These are phyloP conservation scores for Cyprinodon brontotheroides DNA, from an alignment of 2,113 vertebrate genomes.

Conservation along the genomic window DNA sequence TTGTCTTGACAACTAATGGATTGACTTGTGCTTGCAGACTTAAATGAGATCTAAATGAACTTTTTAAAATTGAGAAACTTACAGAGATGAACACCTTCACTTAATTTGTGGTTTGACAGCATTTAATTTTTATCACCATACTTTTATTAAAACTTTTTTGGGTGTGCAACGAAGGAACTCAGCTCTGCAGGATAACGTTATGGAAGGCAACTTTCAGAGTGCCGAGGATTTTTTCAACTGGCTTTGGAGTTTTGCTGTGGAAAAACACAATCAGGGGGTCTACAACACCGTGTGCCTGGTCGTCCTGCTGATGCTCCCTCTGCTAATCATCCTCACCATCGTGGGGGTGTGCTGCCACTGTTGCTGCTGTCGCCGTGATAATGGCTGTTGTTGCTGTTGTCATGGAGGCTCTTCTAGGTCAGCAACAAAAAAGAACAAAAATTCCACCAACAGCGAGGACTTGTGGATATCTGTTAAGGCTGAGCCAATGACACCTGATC, in stretches of 20 bases:
- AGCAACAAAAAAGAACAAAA: conserved; percentile 82
- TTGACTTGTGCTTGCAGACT: background rate
- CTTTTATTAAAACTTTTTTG: conserved; percentile 42
- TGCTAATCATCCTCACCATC: conserved; percentile 79
- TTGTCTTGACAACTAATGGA: conserved; percentile 5
- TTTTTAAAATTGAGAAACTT: conserved; percentile 8
- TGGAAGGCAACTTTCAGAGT: conserved; percentile 78
- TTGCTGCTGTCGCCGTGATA: conserved; percentile 82
- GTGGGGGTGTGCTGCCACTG: conserved; percentile 91
- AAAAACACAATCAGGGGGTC: conserved; percentile 87
- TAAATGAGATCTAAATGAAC: conserved; percentile 1
- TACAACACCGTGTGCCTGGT: conserved; percentile 91
- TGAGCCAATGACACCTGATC: conserved; percentile 85
- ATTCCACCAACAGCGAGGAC: conserved; percentile 81
- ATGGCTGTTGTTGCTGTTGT: conserved; percentile 59
- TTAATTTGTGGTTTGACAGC: conserved; percentile 18
- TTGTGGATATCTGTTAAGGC: conserved; percentile 94
- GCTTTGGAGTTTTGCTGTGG: conserved; percentile 80
- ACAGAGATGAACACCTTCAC: conserved; percentile 26
- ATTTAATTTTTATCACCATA: conserved; percentile 11
- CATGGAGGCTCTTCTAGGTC: conserved; percentile 34
- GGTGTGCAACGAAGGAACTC: background rate
- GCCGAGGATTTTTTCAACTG: conserved; percentile 84
- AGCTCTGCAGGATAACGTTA: conserved; percentile 31
- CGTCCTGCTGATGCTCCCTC: conserved; percentile 84